phyloP scores from a whole-genome alignment of 2,888 invertebrate genomes.

The Drosophila leonis region DNA sequence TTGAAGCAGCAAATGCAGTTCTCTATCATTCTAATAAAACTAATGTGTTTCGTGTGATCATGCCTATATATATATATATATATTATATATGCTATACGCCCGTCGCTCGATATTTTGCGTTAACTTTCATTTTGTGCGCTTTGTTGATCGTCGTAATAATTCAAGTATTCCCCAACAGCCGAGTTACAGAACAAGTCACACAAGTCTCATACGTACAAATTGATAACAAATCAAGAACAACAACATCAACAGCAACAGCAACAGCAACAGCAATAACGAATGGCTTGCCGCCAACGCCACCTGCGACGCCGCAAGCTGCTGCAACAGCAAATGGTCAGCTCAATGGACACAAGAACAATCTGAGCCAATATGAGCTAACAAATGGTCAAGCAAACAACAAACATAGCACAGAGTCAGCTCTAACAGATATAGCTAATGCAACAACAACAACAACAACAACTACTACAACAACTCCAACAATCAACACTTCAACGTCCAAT shows the following conservation, averaged over 20 bases:
- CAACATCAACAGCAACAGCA: conserved; percentile 37
- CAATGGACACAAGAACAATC: conserved; percentile 41
- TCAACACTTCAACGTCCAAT: conserved; percentile 61
- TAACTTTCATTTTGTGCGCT: conserved; percentile 33
- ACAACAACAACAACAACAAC: conserved; percentile 35
- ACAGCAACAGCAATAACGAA: conserved; percentile 23
- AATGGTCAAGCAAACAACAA: conserved; percentile 38
- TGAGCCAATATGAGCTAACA: conserved; percentile 30
- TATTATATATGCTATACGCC: conserved; percentile 4
- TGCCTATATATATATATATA: neutral
- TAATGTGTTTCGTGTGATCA: conserved; percentile 2
- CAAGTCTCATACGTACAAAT: conserved; percentile 61
- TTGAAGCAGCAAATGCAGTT: conserved; percentile 14
- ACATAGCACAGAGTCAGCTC: conserved; percentile 29
- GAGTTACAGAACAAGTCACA: conserved; percentile 74
- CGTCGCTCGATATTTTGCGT: conserved; percentile 19
- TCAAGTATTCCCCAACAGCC: conserved; percentile 76
- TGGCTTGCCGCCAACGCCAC: conserved; percentile 47
- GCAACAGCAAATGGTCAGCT: conserved; percentile 43
- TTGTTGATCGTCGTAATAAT: conserved; percentile 56
- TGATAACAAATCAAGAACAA: conserved; percentile 55
- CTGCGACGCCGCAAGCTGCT: conserved; percentile 33
- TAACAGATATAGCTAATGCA: conserved; percentile 19
- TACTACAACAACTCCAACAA: conserved; percentile 28
- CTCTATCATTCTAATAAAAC: neutral